phyloP scores from a whole-genome alignment of 2,888 invertebrate species.

The Periphyllus acericola region DNA sequence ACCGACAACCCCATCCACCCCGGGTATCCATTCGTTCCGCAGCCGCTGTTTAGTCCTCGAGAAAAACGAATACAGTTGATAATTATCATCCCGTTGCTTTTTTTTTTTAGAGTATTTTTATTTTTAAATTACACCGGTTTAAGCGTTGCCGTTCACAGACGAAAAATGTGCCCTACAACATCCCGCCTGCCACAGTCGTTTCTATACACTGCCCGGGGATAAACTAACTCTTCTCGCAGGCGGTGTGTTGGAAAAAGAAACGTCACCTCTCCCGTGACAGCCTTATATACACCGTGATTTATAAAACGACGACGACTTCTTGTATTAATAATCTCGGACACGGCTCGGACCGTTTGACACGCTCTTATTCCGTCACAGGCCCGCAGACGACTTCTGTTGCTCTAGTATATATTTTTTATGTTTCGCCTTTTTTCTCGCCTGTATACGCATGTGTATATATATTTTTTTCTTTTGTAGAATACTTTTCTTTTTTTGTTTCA shows the following conservation, averaged over 20 bases:
- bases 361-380: background rate
- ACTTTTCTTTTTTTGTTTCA: background rate
- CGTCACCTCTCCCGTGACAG: background rate
- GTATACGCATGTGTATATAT: background rate
- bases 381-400: background rate
- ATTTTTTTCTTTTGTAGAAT: background rate
- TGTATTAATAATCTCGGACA: slow-evolving; percentile 15
- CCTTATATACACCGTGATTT: background rate
- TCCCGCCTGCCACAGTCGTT: background rate
- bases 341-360: background rate
- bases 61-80: slow-evolving; percentile 40
- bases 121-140: slow-evolving; percentile 35
- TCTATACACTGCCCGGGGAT: background rate
- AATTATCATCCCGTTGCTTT: slow-evolving; percentile 43
- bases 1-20: no score
- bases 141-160: slow-evolving; percentile 7
- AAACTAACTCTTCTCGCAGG: background rate
- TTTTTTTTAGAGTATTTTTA: slow-evolving; percentile 1
- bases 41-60: background rate
- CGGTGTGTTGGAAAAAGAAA: background rate
- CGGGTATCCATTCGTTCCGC: background rate
- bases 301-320: background rate
- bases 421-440: background rate
- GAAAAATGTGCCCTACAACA: background rate
- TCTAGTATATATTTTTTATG: background rate